Base-by-base conservation (phyloP, 2,113 vertebrate genomes). In the Stegostoma tigrinum region DNA sequence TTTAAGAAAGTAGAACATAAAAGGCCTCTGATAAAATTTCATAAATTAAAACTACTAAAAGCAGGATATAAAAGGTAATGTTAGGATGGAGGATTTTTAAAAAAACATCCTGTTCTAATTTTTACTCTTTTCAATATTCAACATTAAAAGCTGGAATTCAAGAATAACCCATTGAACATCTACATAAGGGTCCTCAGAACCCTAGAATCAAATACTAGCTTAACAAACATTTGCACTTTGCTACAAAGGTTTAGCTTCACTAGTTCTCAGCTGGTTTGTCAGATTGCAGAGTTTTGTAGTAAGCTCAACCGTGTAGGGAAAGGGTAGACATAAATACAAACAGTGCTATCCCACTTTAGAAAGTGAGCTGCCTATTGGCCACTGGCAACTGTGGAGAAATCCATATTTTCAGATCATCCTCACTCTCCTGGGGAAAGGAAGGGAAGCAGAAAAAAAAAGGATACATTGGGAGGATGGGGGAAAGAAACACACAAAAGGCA, bases 31-130 rank as follows among this genome's bases (percentile, higher is more conserved):
- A 95, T 95, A 95, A 95, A 95, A 52, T 95, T 95, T 95, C 94
- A 95, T 95, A 95, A 95, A 95, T 95, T 95, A 95, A 95, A 95
- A 95, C 67, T 95, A 95, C 94, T 95, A 95, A 95, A 95, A 95
- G 94, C 68, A 95, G 42, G 67, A 75, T 95, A 72, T 95, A 48
- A 72, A 95, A 95, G 70, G 67, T 95, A 95, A 72, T 95, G 94
- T 95, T 95, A 95, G 94, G 94, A 72, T 95, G 48, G 94, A 75
- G 94, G 94, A 95, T 72, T 48, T 95, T 95, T 70, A 27, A 61
- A 61, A 30, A n/a, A 95, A 95, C 24, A 95, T 72, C 27, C 68
- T 72, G 68, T 75, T 95, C 68, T 94, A 95, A 45, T 30, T 72
- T 72, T 75, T 27, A 70, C 45, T 72, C 67, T 95, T 95, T 95